phyloP scores from a whole-genome alignment of 2,797 vertebrate species.

The Melopsittacus undulatus region DNA sequence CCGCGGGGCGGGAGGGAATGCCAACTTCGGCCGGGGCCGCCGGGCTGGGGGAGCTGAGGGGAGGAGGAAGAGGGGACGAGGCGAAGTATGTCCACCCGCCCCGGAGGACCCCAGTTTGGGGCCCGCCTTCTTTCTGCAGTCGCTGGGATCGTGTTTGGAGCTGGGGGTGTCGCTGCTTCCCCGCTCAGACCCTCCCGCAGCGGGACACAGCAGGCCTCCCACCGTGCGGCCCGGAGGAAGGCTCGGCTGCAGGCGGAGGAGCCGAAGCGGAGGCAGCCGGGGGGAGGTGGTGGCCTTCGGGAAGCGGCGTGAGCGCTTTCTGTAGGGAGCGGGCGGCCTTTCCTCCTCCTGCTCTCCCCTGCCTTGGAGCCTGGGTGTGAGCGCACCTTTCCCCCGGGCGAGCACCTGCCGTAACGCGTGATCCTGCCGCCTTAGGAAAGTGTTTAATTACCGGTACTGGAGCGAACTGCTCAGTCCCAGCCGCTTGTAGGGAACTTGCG shows the following conservation, averaged over 20 bases:
- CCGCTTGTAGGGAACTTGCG: rapidly evolving
- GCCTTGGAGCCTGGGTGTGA: neutral
- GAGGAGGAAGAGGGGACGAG: neutral
- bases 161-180: neutral
- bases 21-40: neutral
- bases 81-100: too few species aligned
- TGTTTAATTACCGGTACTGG: neutral
- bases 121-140: neutral
- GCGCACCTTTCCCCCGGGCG: neutral
- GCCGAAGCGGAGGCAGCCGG: neutral
- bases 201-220: neutral
- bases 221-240: neutral
- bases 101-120: neutral
- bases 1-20: neutral
- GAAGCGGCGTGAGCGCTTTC: neutral
- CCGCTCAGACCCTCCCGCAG: neutral
- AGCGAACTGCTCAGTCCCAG: neutral
- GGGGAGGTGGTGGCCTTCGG: neutral
- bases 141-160: neutral
- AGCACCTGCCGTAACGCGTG: neutral
- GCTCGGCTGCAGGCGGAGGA: neutral
- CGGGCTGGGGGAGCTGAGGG: neutral
- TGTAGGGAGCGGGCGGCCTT: neutral
- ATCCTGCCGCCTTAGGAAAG: neutral
- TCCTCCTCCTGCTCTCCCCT: neutral